Percentiles rank a stretch among this genome's conserved stretches.
Conservation (phyloP, 2,113 vertebrate genomes). For the Sphyrna mokarran region DNA sequence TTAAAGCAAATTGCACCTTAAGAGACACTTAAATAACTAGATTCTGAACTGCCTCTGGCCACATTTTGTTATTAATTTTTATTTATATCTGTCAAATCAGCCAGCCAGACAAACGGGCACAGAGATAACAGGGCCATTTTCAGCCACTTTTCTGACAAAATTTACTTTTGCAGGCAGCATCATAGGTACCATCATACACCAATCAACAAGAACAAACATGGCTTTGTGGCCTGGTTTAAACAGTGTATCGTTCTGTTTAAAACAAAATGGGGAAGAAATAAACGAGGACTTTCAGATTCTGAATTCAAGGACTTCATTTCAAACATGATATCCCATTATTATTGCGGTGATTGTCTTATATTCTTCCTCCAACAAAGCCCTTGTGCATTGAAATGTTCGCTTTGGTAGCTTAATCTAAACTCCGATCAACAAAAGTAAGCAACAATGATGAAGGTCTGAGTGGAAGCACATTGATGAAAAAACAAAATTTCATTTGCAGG, state of each 20-base stretch:
- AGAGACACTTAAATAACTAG: constrained; percentile 50
- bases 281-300: constrained; percentile 40
- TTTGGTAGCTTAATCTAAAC: constrained; percentile 15
- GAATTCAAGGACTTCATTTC: constrained; percentile 44
- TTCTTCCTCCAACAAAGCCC: background rate
- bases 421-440: constrained; percentile 10
- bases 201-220: constrained; percentile 22
- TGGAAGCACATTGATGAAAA: background rate
- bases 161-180: constrained; percentile 28
- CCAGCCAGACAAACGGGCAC: constrained; percentile 38
- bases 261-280: background rate
- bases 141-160: constrained; percentile 27
- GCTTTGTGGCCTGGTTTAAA: background rate
- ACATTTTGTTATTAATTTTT: constrained; percentile 43
- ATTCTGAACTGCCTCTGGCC: constrained; percentile 26
- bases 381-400: background rate
- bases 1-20: constrained; percentile 50
- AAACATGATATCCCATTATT: constrained; percentile 41
- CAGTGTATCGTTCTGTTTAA: background rate
- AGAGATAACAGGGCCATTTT: background rate
- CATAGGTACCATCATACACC: background rate
- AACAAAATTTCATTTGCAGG: constrained; percentile 11
- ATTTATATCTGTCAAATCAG: constrained; percentile 39
- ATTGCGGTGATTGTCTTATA: background rate
- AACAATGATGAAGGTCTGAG: background rate